Base-by-base conservation (phyloP, 2,113 vertebrate genomes). In the Vireo altiloquus region DNA sequence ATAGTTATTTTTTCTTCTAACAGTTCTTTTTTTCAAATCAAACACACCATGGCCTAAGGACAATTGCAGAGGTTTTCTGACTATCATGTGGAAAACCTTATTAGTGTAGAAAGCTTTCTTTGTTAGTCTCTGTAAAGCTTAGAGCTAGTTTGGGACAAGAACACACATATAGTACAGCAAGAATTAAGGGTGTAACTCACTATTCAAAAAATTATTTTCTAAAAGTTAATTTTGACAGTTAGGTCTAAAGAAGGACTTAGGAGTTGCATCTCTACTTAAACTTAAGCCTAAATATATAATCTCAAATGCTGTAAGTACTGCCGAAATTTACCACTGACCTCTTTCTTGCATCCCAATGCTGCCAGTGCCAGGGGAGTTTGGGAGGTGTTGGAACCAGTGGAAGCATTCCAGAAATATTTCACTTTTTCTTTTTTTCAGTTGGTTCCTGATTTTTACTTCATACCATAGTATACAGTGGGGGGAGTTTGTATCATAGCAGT, bases 401-500 rank as follows among this genome's bases (percentile, higher is more conserved):
- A 69, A 65, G 6, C 5, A 28, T 52, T 76, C 78, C 37, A 63
- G 75, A 52, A 68, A 49, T 7, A 63, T 80, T 47, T 86, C 35
- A 7, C 2, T 3, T 6, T 33, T 40, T 80, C 5, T 84, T 75
- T 65, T 65, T 50, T 53, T 11, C 25, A 66, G 2, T 16, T 72
- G 2, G 5, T 83, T 89, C 13, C 47, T 52, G 21, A 9, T 87
- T 83, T 92, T 93, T 47, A 50, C 79, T 50, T 33, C 50, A n/a
- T 78, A 50, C 60, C 9, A 54, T 11, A 57, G 18, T 20, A 27
- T 23, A 35, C 42, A 25, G 24, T 30, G 13, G 7, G 1, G 2
- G 5, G 0, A 0, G 0, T 7, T 74, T 24, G 15, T 49, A 20
- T 50, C 6, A 28, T 6, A 60, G 9, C 4, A 24, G 22, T 81